Conservation (phyloP, 2,888 invertebrate genomes). For the Oegoconia quadripuncta region DNA sequence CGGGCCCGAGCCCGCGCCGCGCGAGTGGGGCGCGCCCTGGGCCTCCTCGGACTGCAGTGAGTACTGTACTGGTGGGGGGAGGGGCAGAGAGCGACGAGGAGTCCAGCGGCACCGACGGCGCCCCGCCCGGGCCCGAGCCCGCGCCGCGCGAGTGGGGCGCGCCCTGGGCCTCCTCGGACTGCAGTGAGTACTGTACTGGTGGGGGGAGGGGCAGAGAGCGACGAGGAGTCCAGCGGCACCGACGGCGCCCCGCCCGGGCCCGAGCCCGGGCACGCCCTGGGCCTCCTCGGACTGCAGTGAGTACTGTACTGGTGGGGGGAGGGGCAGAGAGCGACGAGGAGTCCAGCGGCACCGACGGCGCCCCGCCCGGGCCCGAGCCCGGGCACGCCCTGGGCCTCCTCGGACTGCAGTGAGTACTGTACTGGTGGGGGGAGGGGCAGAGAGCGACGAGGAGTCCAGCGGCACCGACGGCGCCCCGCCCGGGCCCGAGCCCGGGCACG, state of each 20-base stretch:
- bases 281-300: constrained; percentile 68
- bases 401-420: constrained; percentile 57
- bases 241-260: constrained; percentile 71
- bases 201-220: no score
- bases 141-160: constrained; percentile 76
- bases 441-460: constrained; percentile 69
- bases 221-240: constrained; percentile 68
- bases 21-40: constrained; percentile 78
- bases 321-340: no score
- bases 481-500: constrained; percentile 70
- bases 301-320: constrained; percentile 21
- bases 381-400: constrained; percentile 76
- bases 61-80: constrained; percentile 21
- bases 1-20: constrained; percentile 67
- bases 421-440: not conserved
- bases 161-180: constrained; percentile 72
- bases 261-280: constrained; percentile 75
- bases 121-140: constrained; percentile 67
- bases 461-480: constrained; percentile 71
- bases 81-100: no score
- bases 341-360: constrained; percentile 69
- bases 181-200: constrained; percentile 43
- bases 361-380: constrained; percentile 67
- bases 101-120: constrained; percentile 69
- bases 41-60: constrained; percentile 68